A percentile compares a stretch with the other conserved stretches of the same genome.
Conservation (phyloP, 2,797 vertebrate genomes). For the Leontopithecus rosalia region DNA sequence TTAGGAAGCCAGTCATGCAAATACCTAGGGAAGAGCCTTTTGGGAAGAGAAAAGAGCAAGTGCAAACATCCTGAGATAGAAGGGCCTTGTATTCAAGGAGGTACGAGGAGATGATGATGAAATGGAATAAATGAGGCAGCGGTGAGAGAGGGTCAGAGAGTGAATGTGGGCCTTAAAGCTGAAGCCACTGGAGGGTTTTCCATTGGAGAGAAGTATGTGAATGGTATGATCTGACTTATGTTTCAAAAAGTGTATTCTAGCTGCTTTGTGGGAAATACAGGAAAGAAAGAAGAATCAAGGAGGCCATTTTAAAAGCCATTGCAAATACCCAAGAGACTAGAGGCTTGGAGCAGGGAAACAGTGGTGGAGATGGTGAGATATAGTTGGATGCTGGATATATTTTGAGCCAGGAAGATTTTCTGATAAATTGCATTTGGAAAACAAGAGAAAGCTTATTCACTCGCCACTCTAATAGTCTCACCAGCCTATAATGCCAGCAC, state of each 20-base stretch:
- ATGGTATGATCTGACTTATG: neutral
- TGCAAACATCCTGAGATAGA: neutral
- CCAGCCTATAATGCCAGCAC: too few species aligned
- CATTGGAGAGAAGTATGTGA: neutral
- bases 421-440: neutral
- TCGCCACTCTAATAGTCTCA: neutral
- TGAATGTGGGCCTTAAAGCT: neutral
- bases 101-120: neutral
- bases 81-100: neutral
- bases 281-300: too few species aligned
- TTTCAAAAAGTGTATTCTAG: neutral
- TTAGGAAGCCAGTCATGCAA: neutral
- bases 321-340: neutral
- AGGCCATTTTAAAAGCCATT: neutral
- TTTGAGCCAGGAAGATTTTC: neutral
- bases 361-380: neutral
- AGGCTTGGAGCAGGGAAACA: neutral
- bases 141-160: neutral
- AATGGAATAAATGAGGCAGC: neutral
- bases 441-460: neutral
- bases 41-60: neutral
- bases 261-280: neutral
- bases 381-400: neutral
- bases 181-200: neutral
- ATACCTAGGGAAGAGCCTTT: neutral